A percentile compares a stretch with the other conserved stretches of the same genome.
Conservation (phyloP, 2,888 invertebrate genomes). For the Strigamia maritima region DNA sequence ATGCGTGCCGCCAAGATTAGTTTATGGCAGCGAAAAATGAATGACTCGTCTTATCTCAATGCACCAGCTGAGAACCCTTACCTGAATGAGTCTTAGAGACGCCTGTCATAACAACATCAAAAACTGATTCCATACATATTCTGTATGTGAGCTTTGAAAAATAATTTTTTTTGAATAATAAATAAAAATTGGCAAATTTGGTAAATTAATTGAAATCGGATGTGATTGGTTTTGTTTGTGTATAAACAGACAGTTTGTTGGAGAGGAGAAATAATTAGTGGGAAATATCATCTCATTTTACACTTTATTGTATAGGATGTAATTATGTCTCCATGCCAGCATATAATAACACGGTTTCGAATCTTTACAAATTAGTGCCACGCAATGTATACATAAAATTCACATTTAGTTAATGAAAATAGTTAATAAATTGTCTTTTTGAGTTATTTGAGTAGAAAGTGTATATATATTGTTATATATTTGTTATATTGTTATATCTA, state of each 20-base stretch:
- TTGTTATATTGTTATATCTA: too few species aligned
- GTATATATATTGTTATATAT: too few species aligned
- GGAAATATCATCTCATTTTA: neutral
- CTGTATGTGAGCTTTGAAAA: neutral
- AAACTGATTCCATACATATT: neutral
- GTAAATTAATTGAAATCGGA: too few species aligned
- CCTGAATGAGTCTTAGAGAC: slow-evolving; percentile 4
- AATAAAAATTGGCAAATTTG: neutral
- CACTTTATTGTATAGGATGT: neutral
- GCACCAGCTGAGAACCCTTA: neutral
- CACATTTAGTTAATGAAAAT: too few species aligned
- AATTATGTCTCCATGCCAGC: neutral
- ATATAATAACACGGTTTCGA: too few species aligned
- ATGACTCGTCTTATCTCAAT: neutral
- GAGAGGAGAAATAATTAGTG: neutral
- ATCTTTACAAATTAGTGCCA: too few species aligned
- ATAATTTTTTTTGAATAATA: neutral
- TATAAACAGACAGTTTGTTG: neutral
- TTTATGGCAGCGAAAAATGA: neutral
- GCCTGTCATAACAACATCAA: slow-evolving; percentile 4
- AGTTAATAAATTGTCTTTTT: too few species aligned
- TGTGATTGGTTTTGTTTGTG: neutral
- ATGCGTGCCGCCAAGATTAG: neutral
- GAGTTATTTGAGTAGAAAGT: too few species aligned
- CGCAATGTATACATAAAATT: too few species aligned